phyloP scores from a whole-genome alignment of 2,113 vertebrate genomes.

The Oostethus manadensis region DNA sequence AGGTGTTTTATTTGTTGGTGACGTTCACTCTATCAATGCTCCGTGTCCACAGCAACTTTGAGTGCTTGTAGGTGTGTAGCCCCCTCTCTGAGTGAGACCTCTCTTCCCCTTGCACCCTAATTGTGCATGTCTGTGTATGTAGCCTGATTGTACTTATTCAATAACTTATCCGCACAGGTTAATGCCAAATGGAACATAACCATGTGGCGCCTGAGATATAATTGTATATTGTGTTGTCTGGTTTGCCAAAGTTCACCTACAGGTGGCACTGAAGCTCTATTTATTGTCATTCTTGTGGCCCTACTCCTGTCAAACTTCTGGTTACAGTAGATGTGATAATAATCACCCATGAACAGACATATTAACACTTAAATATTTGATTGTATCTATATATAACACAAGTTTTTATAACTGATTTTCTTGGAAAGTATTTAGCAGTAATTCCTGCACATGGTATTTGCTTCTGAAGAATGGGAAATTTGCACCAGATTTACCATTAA shows the following conservation, averaged over 20 bases:
- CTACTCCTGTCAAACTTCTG: conserved; percentile 12
- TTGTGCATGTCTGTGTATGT: neutral
- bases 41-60: neutral
- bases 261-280: conserved; percentile 85
- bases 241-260: conserved; percentile 82
- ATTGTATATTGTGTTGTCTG: conserved; percentile 77
- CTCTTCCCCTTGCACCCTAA: too few species aligned
- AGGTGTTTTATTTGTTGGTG: neutral
- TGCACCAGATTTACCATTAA: too few species aligned
- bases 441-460: neutral
- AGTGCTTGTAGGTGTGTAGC: neutral
- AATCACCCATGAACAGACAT: neutral
- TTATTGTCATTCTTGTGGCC: conserved; percentile 74
- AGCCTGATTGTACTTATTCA: neutral
- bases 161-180: neutral
- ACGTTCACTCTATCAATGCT: neutral
- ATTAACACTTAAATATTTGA: conserved; percentile 1
- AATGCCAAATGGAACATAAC: neutral
- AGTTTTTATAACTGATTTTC: conserved; percentile 9
- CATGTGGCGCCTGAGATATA: neutral
- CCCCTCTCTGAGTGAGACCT: neutral
- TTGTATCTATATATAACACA: conserved; percentile 10
- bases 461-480: too few species aligned
- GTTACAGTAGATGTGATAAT: neutral
- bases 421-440: conserved; percentile 8